A percentile compares a stretch with the other conserved stretches of the same genome.
phyloP scores from a whole-genome alignment of 1,140 invertebrate species.

The Contarinia nasturtii region DNA sequence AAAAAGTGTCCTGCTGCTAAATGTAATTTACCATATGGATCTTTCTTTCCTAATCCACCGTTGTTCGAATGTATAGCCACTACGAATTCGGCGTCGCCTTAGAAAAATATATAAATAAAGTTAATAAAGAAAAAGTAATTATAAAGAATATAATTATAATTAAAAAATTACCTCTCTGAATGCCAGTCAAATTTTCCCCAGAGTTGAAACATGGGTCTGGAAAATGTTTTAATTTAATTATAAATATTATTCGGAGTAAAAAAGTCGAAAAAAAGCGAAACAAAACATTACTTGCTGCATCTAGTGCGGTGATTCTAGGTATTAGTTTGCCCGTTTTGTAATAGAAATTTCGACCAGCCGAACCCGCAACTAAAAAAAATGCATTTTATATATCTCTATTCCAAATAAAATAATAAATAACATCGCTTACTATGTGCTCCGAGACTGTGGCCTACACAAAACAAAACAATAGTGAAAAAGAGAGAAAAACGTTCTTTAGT shows the following conservation, averaged over 20 bases:
- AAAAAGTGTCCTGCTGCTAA: too few relatives aligned
- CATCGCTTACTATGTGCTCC: too few relatives aligned
- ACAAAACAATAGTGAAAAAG: too few relatives aligned
- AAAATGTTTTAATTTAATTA: background rate
- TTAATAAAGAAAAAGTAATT: too few relatives aligned
- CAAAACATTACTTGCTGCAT: background rate
- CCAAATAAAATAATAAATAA: too few relatives aligned
- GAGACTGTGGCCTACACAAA: background rate
- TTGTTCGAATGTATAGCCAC: background rate
- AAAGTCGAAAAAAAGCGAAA: background rate
- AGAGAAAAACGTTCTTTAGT: too few relatives aligned
- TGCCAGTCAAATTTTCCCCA: background rate
- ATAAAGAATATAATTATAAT: too few relatives aligned
- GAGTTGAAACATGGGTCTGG: conserved; percentile 12
- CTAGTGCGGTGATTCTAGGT: conserved; percentile 1
- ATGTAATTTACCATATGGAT: too few relatives aligned
- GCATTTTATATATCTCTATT: too few relatives aligned
- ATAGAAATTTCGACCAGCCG: background rate
- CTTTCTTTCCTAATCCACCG: background rate
- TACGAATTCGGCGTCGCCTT: background rate
- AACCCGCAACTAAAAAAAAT: background rate
- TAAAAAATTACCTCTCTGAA: too few relatives aligned
- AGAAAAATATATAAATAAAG: too few relatives aligned
- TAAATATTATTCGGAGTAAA: too few relatives aligned
- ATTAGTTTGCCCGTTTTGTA: background rate